Evolutionary conservation across 1,140 invertebrate species (phyloP).

Genomic region (Myzus persicae): DNA sequence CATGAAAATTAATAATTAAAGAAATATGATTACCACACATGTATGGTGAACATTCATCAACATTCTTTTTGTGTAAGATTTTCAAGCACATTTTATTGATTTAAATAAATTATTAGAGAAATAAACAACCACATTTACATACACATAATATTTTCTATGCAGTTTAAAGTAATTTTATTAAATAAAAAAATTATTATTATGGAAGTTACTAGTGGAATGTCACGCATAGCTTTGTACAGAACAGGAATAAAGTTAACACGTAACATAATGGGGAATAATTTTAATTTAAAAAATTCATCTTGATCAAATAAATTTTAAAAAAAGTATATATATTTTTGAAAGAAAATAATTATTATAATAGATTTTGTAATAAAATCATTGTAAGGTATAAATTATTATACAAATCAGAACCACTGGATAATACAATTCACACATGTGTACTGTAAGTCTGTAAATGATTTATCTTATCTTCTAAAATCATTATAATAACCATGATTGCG

Average conservation of each 20-base stretch:
- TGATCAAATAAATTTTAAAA: not conserved
- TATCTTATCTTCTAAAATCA: conserved; percentile 19
- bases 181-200: not conserved
- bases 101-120: not conserved
- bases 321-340: not conserved
- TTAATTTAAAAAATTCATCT: not conserved
- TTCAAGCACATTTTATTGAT: not conserved
- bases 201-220: not conserved
- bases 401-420: not conserved
- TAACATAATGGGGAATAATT: not conserved
- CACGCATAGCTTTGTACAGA: not conserved
- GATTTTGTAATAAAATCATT: not conserved
- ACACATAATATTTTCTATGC: not conserved
- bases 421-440: not conserved
- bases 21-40: not conserved
- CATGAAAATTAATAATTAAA: not conserved
- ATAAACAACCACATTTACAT: not conserved
- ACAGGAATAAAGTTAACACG: not conserved
- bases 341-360: conserved; percentile 1
- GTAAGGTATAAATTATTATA: not conserved
- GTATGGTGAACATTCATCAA: not conserved
- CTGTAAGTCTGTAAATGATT: not conserved
- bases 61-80: not conserved
- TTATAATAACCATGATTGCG: not conserved
- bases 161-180: not conserved